Evolutionary conservation across 2,888 invertebrate species (phyloP).

Genomic region (Poecilus cupreus): DNA sequence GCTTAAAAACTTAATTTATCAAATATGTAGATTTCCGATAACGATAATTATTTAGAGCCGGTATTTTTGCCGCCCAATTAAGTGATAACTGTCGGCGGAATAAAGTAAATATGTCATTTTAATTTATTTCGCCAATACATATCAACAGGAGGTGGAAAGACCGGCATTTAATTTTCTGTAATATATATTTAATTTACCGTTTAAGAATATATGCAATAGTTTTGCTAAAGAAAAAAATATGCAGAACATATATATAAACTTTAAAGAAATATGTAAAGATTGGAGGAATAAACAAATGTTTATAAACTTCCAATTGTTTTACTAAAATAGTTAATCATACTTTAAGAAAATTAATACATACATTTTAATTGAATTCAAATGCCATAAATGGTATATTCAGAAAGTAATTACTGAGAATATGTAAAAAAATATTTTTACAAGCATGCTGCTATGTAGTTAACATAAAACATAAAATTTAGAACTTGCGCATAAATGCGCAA

Average conservation of each 20-base stretch:
- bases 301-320: conserved; percentile 47
- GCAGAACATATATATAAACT: conserved; percentile 24
- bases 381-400: background rate
- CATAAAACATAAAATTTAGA: background rate
- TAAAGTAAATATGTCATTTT: too few relatives aligned
- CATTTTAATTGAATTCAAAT: background rate
- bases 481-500: background rate
- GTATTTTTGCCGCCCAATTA: too few relatives aligned
- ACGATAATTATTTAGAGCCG: too few relatives aligned
- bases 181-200: conserved; percentile 16
- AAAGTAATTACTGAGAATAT: background rate
- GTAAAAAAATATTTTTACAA: background rate
- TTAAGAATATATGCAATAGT: background rate
- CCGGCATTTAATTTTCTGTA: background rate
- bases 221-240: conserved; percentile 10
- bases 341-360: background rate
- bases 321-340: conserved; percentile 20
- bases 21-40: background rate
- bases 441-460: background rate
- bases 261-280: conserved; percentile 22
- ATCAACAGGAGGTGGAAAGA: too few relatives aligned
- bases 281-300: conserved; percentile 46
- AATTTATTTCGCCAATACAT: too few relatives aligned
- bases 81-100: too few relatives aligned
- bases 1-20: background rate